A percentile compares a stretch with the other conserved stretches of the same genome.
These are phyloP conservation scores for Eubucco bourcierii DNA, from an alignment of 2,113 vertebrate genomes.

Conservation along the genomic window DNA sequence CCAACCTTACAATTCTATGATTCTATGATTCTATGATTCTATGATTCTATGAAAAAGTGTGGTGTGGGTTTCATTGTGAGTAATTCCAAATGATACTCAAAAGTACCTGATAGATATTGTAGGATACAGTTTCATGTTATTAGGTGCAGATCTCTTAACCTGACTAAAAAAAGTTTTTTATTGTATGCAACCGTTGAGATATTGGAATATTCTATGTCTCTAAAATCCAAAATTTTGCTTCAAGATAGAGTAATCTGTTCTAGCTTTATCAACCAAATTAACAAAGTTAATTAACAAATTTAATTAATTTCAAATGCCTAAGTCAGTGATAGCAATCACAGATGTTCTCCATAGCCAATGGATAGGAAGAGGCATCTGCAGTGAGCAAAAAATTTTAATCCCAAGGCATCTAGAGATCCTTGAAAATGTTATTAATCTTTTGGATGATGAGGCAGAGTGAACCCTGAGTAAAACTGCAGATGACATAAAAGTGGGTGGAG, in stretches of 20 bases:
- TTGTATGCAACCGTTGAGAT: not conserved
- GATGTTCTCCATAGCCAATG: not conserved
- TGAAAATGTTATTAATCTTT: not conserved
- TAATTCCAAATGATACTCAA: not conserved
- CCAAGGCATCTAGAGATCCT: not conserved
- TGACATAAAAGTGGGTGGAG: too few species aligned
- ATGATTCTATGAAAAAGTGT: too few species aligned
- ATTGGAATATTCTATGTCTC: not conserved
- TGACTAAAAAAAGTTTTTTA: not conserved
- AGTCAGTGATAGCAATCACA: not conserved
- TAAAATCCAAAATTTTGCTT: not conserved
- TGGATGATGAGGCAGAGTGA: accelerated
- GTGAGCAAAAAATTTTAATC: not conserved
- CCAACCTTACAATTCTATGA: too few species aligned
- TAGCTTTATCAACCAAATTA: not conserved
- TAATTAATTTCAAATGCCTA: not conserved
- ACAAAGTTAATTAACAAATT: not conserved
- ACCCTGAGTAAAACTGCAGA: not conserved
- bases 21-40: too few species aligned
- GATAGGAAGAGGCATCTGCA: not conserved
- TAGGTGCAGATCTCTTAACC: not conserved
- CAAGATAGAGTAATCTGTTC: not conserved
- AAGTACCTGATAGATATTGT: not conserved
- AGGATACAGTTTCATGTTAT: not conserved
- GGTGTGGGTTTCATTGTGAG: not conserved